phyloP scores from a whole-genome alignment of 2,888 invertebrate species.

The Lasioglossum oenotherae region DNA sequence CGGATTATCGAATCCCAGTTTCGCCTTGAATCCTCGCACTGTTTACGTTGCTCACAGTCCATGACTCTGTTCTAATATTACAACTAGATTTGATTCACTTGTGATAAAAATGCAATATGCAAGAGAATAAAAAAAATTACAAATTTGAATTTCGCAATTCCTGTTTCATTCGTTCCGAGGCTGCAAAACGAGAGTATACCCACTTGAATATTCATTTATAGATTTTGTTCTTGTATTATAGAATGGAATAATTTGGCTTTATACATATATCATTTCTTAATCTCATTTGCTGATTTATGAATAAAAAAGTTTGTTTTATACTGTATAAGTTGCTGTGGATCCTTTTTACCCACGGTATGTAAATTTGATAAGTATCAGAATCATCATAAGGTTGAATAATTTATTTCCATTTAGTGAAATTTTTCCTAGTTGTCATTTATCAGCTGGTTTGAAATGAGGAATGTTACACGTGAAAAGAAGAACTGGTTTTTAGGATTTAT shows the following conservation, averaged over 20 bases:
- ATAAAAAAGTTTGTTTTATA: not conserved
- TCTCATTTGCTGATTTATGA: not conserved
- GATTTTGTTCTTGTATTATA: not conserved
- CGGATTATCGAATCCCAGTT: slow-evolving; percentile 25
- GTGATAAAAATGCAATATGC: not conserved
- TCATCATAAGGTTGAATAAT: not conserved
- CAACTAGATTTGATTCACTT: not conserved
- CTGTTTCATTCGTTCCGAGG: no score
- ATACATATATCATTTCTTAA: not conserved
- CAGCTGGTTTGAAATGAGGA: no score
- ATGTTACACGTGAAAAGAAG: no score
- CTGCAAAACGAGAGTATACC: not conserved
- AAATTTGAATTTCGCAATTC: not conserved
- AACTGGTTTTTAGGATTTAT: no score
- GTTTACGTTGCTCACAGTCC: not conserved
- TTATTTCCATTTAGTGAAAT: no score
- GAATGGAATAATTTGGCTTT: not conserved
- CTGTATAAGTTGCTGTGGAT: not conserved
- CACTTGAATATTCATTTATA: not conserved
- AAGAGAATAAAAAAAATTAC: not conserved
- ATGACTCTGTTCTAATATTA: not conserved
- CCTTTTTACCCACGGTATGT: not conserved
- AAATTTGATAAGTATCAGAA: not conserved
- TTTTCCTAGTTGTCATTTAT: no score
- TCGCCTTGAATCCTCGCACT: not conserved